phyloP scores from a whole-genome alignment of 2,888 invertebrate genomes.

The Ornithoptera alexandrae region DNA sequence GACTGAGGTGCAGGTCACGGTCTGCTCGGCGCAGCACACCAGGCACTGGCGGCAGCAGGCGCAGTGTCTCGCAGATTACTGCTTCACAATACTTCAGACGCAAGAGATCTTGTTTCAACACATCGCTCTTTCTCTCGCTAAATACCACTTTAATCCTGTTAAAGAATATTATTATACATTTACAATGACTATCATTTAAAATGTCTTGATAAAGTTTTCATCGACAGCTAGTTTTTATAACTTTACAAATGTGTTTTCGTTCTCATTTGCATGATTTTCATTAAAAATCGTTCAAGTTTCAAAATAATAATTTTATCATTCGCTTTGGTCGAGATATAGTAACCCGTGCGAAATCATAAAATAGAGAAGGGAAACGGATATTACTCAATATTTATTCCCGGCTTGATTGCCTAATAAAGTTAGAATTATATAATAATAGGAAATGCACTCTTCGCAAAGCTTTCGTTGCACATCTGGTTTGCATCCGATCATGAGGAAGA shows the following conservation, averaged over 20 bases:
- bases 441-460: slow-evolving; percentile 51
- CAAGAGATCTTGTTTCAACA: slow-evolving; percentile 48
- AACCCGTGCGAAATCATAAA: too few species aligned
- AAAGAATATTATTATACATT: not conserved
- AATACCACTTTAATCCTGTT: slow-evolving; percentile 52
- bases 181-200: not conserved
- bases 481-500: slow-evolving; percentile 61
- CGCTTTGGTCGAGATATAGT: too few species aligned
- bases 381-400: too few species aligned
- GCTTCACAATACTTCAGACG: slow-evolving; percentile 58
- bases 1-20: slow-evolving; percentile 50
- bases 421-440: too few species aligned
- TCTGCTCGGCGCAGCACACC: slow-evolving; percentile 51
- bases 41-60: slow-evolving; percentile 54
- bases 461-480: slow-evolving; percentile 59
- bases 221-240: not conserved
- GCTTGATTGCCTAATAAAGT: too few species aligned
- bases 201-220: not conserved
- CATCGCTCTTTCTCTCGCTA: slow-evolving; percentile 47
- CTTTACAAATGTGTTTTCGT: too few species aligned
- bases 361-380: too few species aligned
- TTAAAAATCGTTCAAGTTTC: too few species aligned
- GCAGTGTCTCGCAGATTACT: slow-evolving; percentile 52
- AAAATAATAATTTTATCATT: too few species aligned
- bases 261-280: too few species aligned